Evolutionary conservation across 2,113 vertebrate genomes (phyloP).

Genomic region (Forbesichthys agassizii): DNA sequence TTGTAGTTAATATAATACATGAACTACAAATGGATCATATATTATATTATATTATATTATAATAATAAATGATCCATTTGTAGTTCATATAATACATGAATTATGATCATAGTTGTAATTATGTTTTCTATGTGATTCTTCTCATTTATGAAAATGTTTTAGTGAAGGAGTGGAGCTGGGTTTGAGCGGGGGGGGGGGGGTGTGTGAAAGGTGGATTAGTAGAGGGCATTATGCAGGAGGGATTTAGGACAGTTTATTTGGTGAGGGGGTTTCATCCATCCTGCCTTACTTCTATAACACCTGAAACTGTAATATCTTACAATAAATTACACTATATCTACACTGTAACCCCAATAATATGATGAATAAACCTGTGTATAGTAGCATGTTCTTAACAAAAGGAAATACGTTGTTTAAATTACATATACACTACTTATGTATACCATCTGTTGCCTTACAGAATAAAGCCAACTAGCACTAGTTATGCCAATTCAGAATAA

Average conservation of each 20-base stretch:
- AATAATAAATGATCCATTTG: no score
- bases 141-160: conserved; percentile 4
- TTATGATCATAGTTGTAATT: background rate
- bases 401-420: background rate
- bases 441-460: no score
- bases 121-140: conserved; percentile 19
- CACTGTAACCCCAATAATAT: background rate
- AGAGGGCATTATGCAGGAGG: conserved; percentile 48
- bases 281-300: background rate
- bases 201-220: conserved; percentile 46
- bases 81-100: no score
- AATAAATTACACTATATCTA: background rate
- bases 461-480: background rate
- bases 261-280: conserved; percentile 49
- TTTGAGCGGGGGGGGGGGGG: conserved; percentile 2
- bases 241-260: conserved; percentile 42
- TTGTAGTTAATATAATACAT: no score
- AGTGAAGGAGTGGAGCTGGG: background rate
- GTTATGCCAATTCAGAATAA: no score
- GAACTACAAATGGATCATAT: no score
- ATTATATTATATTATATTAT: no score
- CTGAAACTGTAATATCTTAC: background rate
- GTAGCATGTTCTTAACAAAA: no score
- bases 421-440: background rate
- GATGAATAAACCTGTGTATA: no score